Conservation (phyloP, 2,888 invertebrate species). For the Petrolisthes manimaculis region DNA sequence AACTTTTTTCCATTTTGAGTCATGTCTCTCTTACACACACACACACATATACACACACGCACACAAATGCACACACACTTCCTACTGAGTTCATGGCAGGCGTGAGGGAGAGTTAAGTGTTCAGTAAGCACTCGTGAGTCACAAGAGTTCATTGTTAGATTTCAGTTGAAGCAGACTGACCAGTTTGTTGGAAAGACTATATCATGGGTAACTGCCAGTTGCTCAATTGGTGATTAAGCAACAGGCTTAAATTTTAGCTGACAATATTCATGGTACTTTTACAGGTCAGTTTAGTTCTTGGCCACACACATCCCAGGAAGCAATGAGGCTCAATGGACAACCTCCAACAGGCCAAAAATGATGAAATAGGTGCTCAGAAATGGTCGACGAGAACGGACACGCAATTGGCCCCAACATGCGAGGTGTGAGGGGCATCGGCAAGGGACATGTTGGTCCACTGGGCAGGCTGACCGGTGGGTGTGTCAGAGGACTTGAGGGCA, state of each 20-base stretch:
- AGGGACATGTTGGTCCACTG: constrained; percentile 87
- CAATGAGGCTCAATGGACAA: too few species aligned
- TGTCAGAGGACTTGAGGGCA: constrained; percentile 71
- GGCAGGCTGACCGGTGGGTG: constrained; percentile 70
- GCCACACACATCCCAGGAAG: too few species aligned
- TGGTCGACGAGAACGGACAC: constrained; percentile 93
- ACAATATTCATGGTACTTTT: too few species aligned
- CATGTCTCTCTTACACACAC: constrained; percentile 10
- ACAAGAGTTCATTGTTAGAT: constrained; percentile 3
- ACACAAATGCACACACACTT: background rate
- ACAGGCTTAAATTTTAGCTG: too few species aligned
- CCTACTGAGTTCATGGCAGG: constrained; percentile 16
- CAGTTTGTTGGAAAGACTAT: background rate
- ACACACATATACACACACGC: background rate
- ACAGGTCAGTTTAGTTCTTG: too few species aligned
- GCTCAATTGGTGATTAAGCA: too few species aligned
- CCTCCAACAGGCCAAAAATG: too few species aligned
- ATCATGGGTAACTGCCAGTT: background rate
- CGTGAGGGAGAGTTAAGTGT: constrained; percentile 30
- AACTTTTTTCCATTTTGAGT: constrained; percentile 18
- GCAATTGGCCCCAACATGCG: constrained; percentile 83
- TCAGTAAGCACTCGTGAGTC: constrained; percentile 28
- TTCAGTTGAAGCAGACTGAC: constrained; percentile 13
- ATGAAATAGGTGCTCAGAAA: constrained; percentile 69
- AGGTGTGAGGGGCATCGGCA: constrained; percentile 81